Base-by-base conservation (phyloP, 2,888 invertebrate genomes). In the Andrena chrysosceles region DNA sequence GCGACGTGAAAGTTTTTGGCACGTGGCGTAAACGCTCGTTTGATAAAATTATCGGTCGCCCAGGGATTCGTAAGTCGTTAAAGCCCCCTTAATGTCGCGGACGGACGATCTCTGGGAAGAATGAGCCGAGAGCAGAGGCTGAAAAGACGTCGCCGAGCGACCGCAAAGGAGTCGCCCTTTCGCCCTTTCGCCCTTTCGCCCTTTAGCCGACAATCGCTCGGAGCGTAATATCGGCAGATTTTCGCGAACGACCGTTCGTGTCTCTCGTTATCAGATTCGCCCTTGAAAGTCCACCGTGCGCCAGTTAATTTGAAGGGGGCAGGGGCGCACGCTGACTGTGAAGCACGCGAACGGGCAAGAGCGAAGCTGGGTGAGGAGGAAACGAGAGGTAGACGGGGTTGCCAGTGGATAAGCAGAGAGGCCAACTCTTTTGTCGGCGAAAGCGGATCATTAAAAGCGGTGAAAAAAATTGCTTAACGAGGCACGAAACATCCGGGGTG, bases 401-500 rank as follows among this genome's bases (percentile, higher is more conserved):
- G 56, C 56, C 10, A n/a, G 1, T 20, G 59, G 59, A 56, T 54
- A 35, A 13, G 64, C 69, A 62, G 56, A 66, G n/a, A 29, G 52
- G 60, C 3, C 23, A 63, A 8, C 35, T 66, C 70, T 83, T 85
- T 77, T 70, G 60, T 78, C 56, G 72, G 35, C 54, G 72, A 52
- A 49, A 70, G 67, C 66, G 77, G 73, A 73, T 87, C 81, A 73
- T 85, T 83, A 81, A 83, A 82, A 81, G 59, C 59, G 72, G 48
- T n/a, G 70, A 73, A 68, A 82, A 72, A 77, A 71, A 82, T 85
- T 77, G 83, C 70, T 82, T 86, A 84, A 87, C 85, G 87, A 87
- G 86, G 68, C 81, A 69, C 72, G 83, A 74, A 73, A 76, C 84
- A 73, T 85, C 77, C 77, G 52, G 62, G 76, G 68, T 71, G 77